Base-by-base conservation (phyloP, 2,888 invertebrate species). In the Heteromyza rotundicornis region DNA sequence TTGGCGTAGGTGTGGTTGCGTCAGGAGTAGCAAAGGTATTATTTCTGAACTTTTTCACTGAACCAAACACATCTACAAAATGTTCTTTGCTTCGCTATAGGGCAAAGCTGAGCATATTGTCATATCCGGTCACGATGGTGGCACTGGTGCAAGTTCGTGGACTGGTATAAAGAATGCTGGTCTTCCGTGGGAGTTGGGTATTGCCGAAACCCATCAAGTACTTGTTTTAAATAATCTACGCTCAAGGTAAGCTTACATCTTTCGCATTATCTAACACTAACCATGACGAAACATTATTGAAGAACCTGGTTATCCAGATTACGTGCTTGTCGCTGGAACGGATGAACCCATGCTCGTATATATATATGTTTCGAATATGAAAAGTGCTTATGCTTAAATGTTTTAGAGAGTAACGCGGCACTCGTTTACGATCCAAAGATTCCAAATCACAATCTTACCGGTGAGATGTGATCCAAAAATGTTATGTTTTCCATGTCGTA, bases 91-190 rank as follows among this genome's bases (percentile, higher is more conserved):
- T n/a, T 14, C 22, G 17, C 1, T 40, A 27, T 75, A 94, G 92
- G 96, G 96, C 53, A 98, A 98, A 85, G 97, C 97, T 0, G 98
- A 98, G 79, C 98, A 98, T 83, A 95, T 99, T 72, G 96, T 96
- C 23, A 97, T 99, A 70, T 98, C 98, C 1, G 99, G 99, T 0
- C 98, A 99, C 84, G 99, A 99, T 85, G 99, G 99, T 64, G 98
- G 99, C 58, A 99, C 99, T 16, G 99, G 99, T 32, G 99, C 98
- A 51, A 95, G 95, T 79, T 96, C 96, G 62, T 98, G 98, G 98
- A 99, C 98, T 0, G 98, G 98, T 70, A 98, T 99, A 80, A 99
- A 99, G 85, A 89, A 92, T 68, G 98, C 99, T 47, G 99, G 99
- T 52, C 86, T 98, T 65, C 98, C 99, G 0, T 99, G 98, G 98